Conservation (phyloP, 2,888 invertebrate genomes). For the Drosophila greeni region DNA sequence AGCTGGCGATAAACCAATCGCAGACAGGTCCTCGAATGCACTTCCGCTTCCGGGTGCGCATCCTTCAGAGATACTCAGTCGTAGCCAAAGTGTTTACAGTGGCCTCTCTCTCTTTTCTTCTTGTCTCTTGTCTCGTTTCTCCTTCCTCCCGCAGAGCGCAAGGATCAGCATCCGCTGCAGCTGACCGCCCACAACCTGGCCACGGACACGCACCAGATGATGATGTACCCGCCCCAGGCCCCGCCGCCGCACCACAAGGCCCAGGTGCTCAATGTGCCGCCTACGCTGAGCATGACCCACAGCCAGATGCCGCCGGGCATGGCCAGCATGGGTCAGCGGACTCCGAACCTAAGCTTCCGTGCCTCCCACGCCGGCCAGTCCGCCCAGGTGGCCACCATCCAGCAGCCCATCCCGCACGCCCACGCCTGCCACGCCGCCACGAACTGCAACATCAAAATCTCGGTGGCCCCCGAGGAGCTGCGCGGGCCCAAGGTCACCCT, state of each 20-base stretch:
- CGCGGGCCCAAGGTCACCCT: slow-evolving; percentile 71
- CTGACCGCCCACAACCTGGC: slow-evolving; percentile 71
- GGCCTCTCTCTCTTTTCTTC: slow-evolving; percentile 8
- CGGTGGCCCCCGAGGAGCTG: slow-evolving; percentile 52
- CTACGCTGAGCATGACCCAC: slow-evolving; percentile 67
- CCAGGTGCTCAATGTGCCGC: slow-evolving; percentile 70
- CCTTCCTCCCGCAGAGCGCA: slow-evolving; percentile 65
- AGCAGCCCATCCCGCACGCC: slow-evolving; percentile 58
- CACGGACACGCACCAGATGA: slow-evolving; percentile 64
- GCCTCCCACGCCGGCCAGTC: slow-evolving; percentile 45
- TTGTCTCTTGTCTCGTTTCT: slow-evolving; percentile 12
- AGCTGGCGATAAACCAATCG: slow-evolving; percentile 53
- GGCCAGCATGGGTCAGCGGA: slow-evolving; percentile 66
- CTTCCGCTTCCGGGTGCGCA: slow-evolving; percentile 51
- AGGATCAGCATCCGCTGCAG: slow-evolving; percentile 72
- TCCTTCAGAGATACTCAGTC: slow-evolving; percentile 33
- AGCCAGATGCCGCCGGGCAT: slow-evolving; percentile 73
- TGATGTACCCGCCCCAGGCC: slow-evolving; percentile 51
- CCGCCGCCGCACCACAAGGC: slow-evolving; percentile 36
- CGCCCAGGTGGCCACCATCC: slow-evolving; percentile 42
- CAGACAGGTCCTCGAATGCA: slow-evolving; percentile 52
- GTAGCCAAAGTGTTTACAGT: slow-evolving; percentile 34
- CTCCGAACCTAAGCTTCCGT: slow-evolving; percentile 62
- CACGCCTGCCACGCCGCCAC: slow-evolving; percentile 33
- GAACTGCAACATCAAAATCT: slow-evolving; percentile 61